Conservation (phyloP, 2,888 invertebrate species). For the Sthenelais limicola region DNA sequence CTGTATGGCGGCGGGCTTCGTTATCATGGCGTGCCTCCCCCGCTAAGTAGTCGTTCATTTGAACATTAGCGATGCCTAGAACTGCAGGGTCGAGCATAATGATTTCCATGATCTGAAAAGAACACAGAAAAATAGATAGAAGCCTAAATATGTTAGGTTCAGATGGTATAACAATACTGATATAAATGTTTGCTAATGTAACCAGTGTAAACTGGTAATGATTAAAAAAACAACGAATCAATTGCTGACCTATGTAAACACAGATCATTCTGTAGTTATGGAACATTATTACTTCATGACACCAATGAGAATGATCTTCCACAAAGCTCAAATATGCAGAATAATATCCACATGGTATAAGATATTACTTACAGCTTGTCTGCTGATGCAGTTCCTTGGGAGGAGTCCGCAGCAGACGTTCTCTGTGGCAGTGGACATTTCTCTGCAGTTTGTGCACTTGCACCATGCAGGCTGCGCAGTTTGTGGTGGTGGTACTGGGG, state of each 20-base stretch:
- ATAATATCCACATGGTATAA: not conserved
- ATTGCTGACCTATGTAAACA: not conserved
- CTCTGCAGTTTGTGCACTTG: conserved; percentile 5
- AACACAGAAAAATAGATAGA: no score
- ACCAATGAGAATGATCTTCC: no score
- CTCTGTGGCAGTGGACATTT: conserved; percentile 3
- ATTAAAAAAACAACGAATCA: not conserved
- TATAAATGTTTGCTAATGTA: no score
- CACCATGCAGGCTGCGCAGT: no score
- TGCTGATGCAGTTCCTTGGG: conserved; percentile 10
- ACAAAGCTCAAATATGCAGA: no score
- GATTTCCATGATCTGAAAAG: conserved; percentile 29
- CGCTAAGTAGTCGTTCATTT: conserved; percentile 43
- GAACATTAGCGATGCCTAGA: conserved; percentile 35
- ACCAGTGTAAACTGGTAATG: no score
- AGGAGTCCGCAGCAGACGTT: conserved; percentile 4
- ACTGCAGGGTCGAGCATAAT: conserved; percentile 46
- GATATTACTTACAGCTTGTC: conserved; percentile 5
- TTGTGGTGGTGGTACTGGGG: no score
- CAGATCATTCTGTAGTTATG: no score
- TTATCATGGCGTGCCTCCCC: conserved; percentile 37
- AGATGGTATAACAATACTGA: no score
- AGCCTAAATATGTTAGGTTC: no score
- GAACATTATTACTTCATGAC: no score
- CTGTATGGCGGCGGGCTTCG: conserved; percentile 44